These are phyloP conservation scores for Siphlonurus alternatus DNA, from an alignment of 2,888 invertebrate genomes.

Conservation along the genomic window DNA sequence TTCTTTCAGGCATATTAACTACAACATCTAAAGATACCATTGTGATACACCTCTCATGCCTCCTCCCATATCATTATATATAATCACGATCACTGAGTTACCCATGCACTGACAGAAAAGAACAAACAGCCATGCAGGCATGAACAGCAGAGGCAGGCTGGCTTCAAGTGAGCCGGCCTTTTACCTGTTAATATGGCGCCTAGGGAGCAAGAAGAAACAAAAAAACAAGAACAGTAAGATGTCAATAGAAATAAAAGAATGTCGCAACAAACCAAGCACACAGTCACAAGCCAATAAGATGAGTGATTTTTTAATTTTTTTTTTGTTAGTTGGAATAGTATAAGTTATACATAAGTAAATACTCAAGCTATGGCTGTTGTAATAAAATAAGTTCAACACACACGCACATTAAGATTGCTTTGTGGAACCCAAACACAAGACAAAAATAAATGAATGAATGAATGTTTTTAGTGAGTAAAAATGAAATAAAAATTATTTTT, in stretches of 20 bases:
- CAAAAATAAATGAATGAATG: background rate
- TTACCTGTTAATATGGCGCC: slow-evolving; percentile 78
- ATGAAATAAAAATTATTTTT: too few relatives aligned
- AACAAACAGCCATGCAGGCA: background rate
- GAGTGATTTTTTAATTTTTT: background rate
- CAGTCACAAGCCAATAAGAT: background rate
- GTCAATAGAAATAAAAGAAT: background rate
- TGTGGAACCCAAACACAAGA: background rate
- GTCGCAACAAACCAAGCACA: background rate
- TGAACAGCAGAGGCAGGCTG: background rate
- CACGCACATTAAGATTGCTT: background rate
- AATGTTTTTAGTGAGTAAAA: too few relatives aligned
- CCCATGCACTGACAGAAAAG: background rate
- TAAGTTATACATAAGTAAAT: background rate
- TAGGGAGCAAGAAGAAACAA: slow-evolving; percentile 41
- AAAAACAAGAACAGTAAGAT: slow-evolving; percentile 29
- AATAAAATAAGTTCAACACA: background rate
- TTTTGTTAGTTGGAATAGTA: background rate
- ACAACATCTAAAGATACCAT: too few relatives aligned
- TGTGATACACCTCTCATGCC: too few relatives aligned
- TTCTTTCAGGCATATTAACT: too few relatives aligned
- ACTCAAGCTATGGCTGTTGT: too few relatives aligned
- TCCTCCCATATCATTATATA: too few relatives aligned
- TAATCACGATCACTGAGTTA: too few relatives aligned
- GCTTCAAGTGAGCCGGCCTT: slow-evolving; percentile 24